Evolutionary conservation across 2,113 vertebrate species (phyloP).

Genomic region (Carollia perspicillata): DNA sequence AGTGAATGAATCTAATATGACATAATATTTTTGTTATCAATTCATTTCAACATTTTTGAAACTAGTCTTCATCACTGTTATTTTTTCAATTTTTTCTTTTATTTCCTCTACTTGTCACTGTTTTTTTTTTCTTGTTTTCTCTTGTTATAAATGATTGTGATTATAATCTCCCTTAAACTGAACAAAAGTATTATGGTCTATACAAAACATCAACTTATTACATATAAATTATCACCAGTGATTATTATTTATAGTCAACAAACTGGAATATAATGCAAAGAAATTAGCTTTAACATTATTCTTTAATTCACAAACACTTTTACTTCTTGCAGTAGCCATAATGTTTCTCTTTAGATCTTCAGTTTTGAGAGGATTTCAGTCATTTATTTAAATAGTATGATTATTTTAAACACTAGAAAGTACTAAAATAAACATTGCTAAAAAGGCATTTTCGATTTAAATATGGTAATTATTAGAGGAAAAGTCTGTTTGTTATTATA

Average conservation of each 20-base stretch:
- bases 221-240: neutral
- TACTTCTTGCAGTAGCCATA: neutral
- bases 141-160: neutral
- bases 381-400: neutral
- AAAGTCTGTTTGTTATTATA: neutral
- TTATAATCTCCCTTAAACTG: neutral
- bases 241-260: neutral
- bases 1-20: neutral
- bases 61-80: neutral
- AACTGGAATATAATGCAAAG: neutral
- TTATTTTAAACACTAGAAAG: neutral
- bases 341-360: neutral
- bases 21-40: neutral
- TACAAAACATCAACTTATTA: neutral
- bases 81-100: neutral
- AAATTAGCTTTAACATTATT: neutral
- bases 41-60: constrained; percentile 3
- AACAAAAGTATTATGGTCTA: neutral
- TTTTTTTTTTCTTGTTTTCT: neutral
- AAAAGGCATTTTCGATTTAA: neutral
- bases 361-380: neutral
- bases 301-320: neutral
- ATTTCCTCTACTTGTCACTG: neutral
- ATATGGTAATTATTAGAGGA: neutral
- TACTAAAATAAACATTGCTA: neutral